Evolutionary conservation across 2,888 invertebrate genomes (phyloP).

Genomic region (Phasia obesa): DNA sequence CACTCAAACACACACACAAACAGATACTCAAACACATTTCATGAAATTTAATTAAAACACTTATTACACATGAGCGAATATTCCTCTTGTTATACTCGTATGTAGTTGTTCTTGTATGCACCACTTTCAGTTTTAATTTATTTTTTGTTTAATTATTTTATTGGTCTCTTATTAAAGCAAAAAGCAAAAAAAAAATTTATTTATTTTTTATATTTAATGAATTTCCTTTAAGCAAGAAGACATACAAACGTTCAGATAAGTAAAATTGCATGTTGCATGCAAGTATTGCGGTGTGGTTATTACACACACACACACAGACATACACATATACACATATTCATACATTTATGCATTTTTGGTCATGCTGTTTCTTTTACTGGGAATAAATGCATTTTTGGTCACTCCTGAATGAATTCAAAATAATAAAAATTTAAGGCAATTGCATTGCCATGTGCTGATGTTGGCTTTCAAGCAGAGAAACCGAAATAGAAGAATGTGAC

Average conservation of each 20-base stretch:
- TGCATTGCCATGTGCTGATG: too few relatives aligned
- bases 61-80: constrained; percentile 62
- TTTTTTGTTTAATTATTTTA: constrained; percentile 56
- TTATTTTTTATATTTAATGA: constrained; percentile 34
- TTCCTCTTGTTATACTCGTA: constrained; percentile 26
- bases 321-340: neutral
- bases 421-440: too few relatives aligned
- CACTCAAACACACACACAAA: constrained; percentile 3
- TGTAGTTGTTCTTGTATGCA: constrained; percentile 8
- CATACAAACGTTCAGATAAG: neutral
- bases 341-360: too few relatives aligned
- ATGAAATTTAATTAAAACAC: constrained; percentile 68
- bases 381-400: too few relatives aligned
- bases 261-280: neutral
- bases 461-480: too few relatives aligned
- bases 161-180: constrained; percentile 44
- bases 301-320: neutral
- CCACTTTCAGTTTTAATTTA: constrained; percentile 26
- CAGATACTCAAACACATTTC: constrained; percentile 40
- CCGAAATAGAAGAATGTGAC: too few relatives aligned
- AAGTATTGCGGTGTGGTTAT: constrained; percentile 7
- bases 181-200: constrained; percentile 47
- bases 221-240: constrained; percentile 23
- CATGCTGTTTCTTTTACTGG: too few relatives aligned
- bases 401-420: too few relatives aligned